Conservation (phyloP, 2,113 vertebrate species). For the Nerophis ophidion region DNA sequence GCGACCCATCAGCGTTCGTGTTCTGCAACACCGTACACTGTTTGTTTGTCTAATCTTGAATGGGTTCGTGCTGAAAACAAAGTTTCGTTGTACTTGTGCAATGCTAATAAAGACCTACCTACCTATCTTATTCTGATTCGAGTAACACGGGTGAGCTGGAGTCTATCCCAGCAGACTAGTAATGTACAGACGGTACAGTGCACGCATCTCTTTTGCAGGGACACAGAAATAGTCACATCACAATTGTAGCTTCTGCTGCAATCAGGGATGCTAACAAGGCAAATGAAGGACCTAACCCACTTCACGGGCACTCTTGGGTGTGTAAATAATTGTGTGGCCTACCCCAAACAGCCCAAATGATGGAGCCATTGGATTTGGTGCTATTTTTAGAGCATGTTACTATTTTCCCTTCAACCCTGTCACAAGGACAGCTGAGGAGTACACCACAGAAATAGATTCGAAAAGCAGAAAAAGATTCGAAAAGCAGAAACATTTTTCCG, state of each 20-base stretch:
- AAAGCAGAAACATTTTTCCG: background rate
- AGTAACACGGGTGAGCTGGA: no score
- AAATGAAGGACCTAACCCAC: slow-evolving; percentile 35
- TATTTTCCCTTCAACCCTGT: slow-evolving; percentile 31
- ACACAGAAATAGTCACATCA: slow-evolving; percentile 13
- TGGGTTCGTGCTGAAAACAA: no score
- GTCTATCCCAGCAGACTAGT: no score
- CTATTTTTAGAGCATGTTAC: slow-evolving; percentile 47
- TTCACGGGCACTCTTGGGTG: slow-evolving; percentile 32
- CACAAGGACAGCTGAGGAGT: slow-evolving; percentile 35
- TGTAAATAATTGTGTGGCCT: slow-evolving; percentile 31
- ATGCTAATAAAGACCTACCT: no score
- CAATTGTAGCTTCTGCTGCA: slow-evolving; percentile 29
- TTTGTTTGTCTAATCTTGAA: no score
- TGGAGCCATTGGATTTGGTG: slow-evolving; percentile 3
- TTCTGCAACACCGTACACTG: no score
- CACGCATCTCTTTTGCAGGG: background rate
- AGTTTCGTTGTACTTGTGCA: no score
- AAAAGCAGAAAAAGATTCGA: slow-evolving; percentile 7
- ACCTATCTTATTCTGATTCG: no score
- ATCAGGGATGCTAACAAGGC: slow-evolving; percentile 41
- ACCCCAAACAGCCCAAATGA: slow-evolving; percentile 29
- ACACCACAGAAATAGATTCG: background rate
- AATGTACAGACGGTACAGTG: background rate
- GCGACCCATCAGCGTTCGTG: no score